phyloP scores from a whole-genome alignment of 2,113 vertebrate species.

The Lepus timidus region DNA sequence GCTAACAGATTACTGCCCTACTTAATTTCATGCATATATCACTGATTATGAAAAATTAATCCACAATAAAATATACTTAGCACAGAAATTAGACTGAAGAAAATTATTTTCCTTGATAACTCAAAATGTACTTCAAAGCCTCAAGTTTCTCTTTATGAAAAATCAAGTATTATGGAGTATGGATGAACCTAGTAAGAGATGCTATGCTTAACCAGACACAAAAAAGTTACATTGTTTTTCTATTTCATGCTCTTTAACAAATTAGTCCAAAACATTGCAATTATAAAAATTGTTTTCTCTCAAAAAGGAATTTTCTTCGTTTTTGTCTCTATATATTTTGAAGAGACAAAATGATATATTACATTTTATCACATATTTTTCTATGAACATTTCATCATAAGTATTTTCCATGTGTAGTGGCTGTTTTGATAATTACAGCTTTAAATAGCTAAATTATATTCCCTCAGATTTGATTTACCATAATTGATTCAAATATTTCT shows the following conservation, averaged over 20 bases:
- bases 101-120: conserved; percentile 21
- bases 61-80: conserved; percentile 64
- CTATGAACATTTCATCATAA: neutral
- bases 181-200: neutral
- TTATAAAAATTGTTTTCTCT: neutral
- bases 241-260: neutral
- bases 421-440: neutral
- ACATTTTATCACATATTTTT: neutral
- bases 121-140: conserved; percentile 33
- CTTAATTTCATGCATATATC: conserved; percentile 49
- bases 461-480: neutral
- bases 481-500: conserved; percentile 18
- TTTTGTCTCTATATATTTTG: neutral
- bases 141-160: neutral
- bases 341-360: neutral
- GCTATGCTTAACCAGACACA: neutral
- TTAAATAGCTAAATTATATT: neutral
- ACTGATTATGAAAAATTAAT: conserved; percentile 70
- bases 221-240: conserved; percentile 12
- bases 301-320: conserved; percentile 24
- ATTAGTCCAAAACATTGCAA: neutral
- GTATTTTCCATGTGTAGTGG: neutral
- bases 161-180: neutral
- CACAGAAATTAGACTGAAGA: conserved; percentile 37
- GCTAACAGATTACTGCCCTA: conserved; percentile 68